These are phyloP conservation scores for Gonatopus flavifemur DNA, from an alignment of 1,140 invertebrate genomes.

Conservation along the genomic window DNA sequence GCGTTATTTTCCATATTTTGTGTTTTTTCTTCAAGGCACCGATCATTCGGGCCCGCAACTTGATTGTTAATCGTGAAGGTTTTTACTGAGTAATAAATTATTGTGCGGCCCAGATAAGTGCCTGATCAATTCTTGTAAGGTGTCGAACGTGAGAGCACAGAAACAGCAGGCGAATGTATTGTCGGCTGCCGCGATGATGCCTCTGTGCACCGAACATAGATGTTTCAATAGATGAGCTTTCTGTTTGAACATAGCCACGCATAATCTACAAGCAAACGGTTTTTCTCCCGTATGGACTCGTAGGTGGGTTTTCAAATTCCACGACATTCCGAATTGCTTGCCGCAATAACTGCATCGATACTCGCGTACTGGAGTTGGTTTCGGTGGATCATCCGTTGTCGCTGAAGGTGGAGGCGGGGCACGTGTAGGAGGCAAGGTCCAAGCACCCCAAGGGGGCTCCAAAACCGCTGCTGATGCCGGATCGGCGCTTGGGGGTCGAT, in stretches of 20 bases:
- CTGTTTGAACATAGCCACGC: conserved; percentile 87
- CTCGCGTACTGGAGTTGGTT: conserved; percentile 69
- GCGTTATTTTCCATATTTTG: no score
- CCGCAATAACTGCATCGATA: conserved; percentile 85
- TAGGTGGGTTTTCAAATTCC: conserved; percentile 84
- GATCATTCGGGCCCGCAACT: conserved; percentile 39
- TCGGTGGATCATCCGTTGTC: conserved; percentile 58
- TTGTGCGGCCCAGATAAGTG: conserved; percentile 85
- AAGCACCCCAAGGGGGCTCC: conserved; percentile 66
- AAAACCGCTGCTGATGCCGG: conserved; percentile 54
- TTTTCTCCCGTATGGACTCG: conserved; percentile 85
- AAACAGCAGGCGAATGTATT: conserved; percentile 82
- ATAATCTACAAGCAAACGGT: conserved; percentile 82
- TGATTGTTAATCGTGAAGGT: conserved; percentile 68
- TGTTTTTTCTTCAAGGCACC: no score
- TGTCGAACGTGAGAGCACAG: conserved; percentile 80
- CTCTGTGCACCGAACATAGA: conserved; percentile 81
- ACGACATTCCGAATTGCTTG: conserved; percentile 87
- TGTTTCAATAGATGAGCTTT: conserved; percentile 84
- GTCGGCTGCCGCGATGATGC: conserved; percentile 74
- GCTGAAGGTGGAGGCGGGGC: conserved; percentile 61
- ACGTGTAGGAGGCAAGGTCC: conserved; percentile 67
- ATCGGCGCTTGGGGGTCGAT: conserved; percentile 71
- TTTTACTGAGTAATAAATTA: conserved; percentile 81
- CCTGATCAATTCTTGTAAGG: conserved; percentile 78